A percentile compares a stretch with the other conserved stretches of the same genome.
phyloP scores from a whole-genome alignment of 2,888 invertebrate genomes.

The Stramonita haemastoma region DNA sequence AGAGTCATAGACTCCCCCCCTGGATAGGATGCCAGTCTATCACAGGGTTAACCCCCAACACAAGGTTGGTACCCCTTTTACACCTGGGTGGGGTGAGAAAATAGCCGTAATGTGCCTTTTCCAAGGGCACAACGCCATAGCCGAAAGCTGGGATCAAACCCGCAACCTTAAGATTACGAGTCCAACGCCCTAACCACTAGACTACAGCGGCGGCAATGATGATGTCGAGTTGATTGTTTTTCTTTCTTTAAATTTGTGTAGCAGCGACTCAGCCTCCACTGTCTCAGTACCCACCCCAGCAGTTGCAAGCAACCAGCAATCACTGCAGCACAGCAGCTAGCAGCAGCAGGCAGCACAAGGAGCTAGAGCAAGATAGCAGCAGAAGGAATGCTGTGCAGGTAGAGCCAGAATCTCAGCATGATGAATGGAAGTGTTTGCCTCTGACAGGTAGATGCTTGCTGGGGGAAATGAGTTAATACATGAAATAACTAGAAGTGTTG shows the following conservation, averaged over 20 bases:
- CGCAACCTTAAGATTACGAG: no score
- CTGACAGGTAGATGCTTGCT: not conserved
- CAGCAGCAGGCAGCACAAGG: conserved; percentile 37
- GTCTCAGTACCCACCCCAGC: not conserved
- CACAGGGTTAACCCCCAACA: no score
- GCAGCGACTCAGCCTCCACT: not conserved
- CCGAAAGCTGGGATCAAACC: no score
- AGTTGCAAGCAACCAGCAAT: conserved; percentile 9
- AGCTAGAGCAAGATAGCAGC: conserved; percentile 59
- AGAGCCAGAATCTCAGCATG: conserved; percentile 88
- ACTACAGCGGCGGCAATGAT: no score
- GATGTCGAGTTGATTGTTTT: not conserved
- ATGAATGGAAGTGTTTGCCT: conserved; percentile 75
- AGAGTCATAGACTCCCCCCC: no score
- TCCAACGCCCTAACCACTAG: no score
- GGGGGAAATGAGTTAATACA: not conserved
- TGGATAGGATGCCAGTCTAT: no score
- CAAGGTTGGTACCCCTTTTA: no score
- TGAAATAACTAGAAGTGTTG: no score
- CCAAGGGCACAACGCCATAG: no score
- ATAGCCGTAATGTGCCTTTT: no score
- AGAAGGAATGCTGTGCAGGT: conserved; percentile 85
- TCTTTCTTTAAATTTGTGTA: not conserved
- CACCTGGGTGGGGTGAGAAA: no score
- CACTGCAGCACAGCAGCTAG: conserved; percentile 26